Base-by-base conservation (phyloP, 2,113 vertebrate genomes). In the Clarias macrocephalus region DNA sequence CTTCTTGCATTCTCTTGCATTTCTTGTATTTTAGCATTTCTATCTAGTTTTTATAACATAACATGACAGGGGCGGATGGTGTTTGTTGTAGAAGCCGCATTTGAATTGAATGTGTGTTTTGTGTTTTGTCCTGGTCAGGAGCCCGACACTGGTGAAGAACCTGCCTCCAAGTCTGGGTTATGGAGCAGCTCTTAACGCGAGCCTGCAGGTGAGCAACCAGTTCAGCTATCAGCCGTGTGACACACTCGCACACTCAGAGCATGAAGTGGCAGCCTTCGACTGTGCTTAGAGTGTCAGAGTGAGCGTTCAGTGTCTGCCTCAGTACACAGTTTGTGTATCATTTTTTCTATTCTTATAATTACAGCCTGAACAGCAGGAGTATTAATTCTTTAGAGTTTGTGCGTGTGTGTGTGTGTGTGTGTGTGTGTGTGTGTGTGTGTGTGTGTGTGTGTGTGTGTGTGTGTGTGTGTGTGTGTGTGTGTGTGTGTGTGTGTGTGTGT, bases 91-190 rank as follows among this genome's bases (percentile, higher is more conserved):
- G 52, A 30, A 18, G 54, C 28, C 19, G 0, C 15, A 10, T 33
- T 80, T 33, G 59, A 75, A 13, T 48, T 59, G 12, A 65, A n/a
- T 13, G 18, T 88, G 10, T 65, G 28, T 62, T 82, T 13, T 88
- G 77, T 94, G 28, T 65, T 82, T 12, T 88, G 77, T 94, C 94
- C 92, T 90, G 91, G 94, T 93, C 94, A 99, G 98, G 94, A 99
- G 98, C 89, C 98, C 98, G 88, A 99, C 98, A 83, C 96, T 99
- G 95, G 98, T 99, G 92, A 99, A 99, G 96, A 99, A 99, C 92
- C 96, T 99, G 93, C 98, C 98, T 80, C 98, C 96, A 92, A 99
- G 98, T 95, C 97, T 99, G 89, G 98, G 98, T 89, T 99, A 99
- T 81, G 98, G 98, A 95, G 97, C 96, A 91, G 97, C 98, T 93